Percentiles rank a stretch among this genome's conserved stretches.
Evolutionary conservation across 1,140 invertebrate species (phyloP).

Genomic region (Lepidurus packardi): DNA sequence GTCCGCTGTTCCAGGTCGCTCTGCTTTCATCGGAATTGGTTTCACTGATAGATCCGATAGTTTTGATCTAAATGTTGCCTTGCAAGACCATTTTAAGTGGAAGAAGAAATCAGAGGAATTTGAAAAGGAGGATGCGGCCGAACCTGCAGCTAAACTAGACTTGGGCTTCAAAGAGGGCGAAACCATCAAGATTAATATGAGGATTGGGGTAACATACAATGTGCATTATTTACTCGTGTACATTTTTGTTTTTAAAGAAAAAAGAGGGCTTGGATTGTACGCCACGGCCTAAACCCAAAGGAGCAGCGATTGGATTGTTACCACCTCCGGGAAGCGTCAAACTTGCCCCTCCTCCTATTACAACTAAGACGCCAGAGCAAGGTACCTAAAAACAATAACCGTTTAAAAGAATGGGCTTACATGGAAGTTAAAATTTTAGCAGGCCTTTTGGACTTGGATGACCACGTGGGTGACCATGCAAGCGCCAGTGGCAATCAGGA

Average conservation of each 20-base stretch:
- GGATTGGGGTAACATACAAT: constrained; percentile 73
- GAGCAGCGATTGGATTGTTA: constrained; percentile 54
- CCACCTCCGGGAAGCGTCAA: constrained; percentile 73
- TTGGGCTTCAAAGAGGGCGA: constrained; percentile 97
- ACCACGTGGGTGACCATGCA: constrained; percentile 39
- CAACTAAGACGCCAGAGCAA: constrained; percentile 59
- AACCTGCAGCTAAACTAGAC: constrained; percentile 70
- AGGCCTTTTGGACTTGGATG: constrained; percentile 40
- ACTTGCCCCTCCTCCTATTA: constrained; percentile 58
- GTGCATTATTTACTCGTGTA: constrained; percentile 23
- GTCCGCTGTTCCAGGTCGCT: constrained; percentile 58
- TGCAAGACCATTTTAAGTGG: constrained; percentile 99
- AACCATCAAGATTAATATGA: constrained; percentile 98
- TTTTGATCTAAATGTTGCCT: constrained; percentile 96
- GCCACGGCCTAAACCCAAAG: constrained; percentile 56
- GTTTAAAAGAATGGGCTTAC: constrained; percentile 47
- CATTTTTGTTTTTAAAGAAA: constrained; percentile 55
- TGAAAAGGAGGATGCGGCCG: constrained; percentile 60
- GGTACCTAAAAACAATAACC: constrained; percentile 52
- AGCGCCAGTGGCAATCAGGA: constrained; percentile 31
- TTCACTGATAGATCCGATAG: constrained; percentile 97
- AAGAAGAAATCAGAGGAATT: constrained; percentile 84
- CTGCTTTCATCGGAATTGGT: constrained; percentile 94
- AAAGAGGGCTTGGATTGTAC: constrained; percentile 72
- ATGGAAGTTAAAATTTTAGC: constrained; percentile 38